Conservation (phyloP, 2,888 invertebrate genomes). For the Ceriagrion tenellum region DNA sequence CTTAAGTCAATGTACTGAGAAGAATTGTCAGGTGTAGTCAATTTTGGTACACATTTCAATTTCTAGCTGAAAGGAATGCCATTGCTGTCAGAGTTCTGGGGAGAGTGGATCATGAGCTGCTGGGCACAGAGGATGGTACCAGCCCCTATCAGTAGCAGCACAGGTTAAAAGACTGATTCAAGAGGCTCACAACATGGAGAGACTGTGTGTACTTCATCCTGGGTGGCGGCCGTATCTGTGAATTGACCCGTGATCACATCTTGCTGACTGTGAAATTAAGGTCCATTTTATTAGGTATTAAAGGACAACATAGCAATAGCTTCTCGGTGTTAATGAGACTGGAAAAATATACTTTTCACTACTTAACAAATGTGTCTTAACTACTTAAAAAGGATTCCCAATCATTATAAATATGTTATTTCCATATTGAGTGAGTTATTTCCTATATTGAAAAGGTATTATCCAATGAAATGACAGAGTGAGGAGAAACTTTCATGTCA, state of each 20-base stretch:
- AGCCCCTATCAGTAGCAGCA: constrained; percentile 80
- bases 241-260: neutral
- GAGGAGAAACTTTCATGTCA: too few species aligned
- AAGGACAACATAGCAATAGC: too few species aligned
- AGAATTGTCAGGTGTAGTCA: neutral
- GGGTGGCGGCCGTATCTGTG: constrained; percentile 96
- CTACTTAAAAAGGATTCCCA: too few species aligned
- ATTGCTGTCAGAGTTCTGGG: constrained; percentile 92
- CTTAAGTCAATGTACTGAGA: neutral
- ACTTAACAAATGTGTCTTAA: too few species aligned
- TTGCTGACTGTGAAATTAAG: too few species aligned
- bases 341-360: too few species aligned
- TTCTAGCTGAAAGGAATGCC: constrained; percentile 79
- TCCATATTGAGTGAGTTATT: too few species aligned
- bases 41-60: neutral
- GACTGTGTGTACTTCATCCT: constrained; percentile 88
- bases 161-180: constrained; percentile 91
- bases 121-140: constrained; percentile 90
- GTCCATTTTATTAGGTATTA: too few species aligned
- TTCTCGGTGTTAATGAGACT: too few species aligned
- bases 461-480: too few species aligned
- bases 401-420: too few species aligned
- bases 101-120: constrained; percentile 90
- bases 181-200: constrained; percentile 89
- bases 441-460: too few species aligned